A percentile compares a stretch with the other conserved stretches of the same genome.
Evolutionary conservation across 2,113 vertebrate species (phyloP).

Genomic region (Dipodomys spectabilis): DNA sequence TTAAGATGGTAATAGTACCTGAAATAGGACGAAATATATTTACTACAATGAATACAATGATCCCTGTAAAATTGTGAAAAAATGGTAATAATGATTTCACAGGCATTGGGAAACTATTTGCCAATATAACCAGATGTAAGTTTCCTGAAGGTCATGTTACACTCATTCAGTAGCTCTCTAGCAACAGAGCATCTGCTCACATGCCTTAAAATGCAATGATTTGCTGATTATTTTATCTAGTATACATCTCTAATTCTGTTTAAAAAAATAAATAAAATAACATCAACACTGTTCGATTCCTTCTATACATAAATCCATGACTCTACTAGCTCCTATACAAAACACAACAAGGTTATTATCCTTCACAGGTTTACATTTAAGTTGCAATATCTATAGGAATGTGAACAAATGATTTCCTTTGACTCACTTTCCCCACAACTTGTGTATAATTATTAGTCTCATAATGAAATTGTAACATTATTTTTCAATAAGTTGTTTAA

Average conservation of each 20-base stretch:
- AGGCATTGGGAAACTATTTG: conserved; percentile 5
- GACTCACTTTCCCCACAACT: background rate
- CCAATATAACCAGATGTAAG: conserved; percentile 25
- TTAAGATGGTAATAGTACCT: background rate
- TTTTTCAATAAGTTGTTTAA: background rate
- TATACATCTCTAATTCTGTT: background rate
- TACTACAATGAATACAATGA: background rate
- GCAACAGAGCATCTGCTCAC: background rate
- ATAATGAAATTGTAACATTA: background rate
- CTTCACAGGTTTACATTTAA: background rate
- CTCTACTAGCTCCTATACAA: background rate
- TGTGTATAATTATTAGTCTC: background rate
- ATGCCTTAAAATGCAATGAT: background rate
- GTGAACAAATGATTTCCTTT: background rate
- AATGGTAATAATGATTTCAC: background rate
- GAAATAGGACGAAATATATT: background rate
- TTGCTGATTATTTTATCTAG: background rate
- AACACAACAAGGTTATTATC: background rate
- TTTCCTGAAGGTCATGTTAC: background rate
- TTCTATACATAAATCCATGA: background rate
- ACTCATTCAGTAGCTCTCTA: background rate
- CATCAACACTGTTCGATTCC: background rate
- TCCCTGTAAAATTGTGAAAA: background rate
- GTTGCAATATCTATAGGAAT: background rate
- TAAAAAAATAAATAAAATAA: background rate